These are phyloP conservation scores for Amphipyra berbera DNA, from an alignment of 2,888 invertebrate genomes.

Conservation along the genomic window DNA sequence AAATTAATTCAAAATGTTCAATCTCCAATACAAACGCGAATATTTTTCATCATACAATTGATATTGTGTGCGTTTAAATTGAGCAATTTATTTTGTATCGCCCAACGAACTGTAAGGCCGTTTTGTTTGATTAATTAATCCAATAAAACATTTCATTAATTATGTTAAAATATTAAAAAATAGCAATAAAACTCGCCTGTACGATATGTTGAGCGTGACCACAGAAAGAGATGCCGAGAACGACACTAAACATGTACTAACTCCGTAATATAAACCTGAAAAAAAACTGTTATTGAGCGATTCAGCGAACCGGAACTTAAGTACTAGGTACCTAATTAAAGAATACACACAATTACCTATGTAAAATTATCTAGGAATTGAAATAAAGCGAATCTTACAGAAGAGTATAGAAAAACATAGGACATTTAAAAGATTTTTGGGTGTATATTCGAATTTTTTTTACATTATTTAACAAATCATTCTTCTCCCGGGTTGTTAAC, in stretches of 20 bases:
- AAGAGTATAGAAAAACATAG: no score
- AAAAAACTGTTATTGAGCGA: constrained; percentile 49
- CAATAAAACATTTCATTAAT: neutral
- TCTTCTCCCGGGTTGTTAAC: no score
- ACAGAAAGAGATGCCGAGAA: constrained; percentile 95
- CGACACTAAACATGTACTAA: constrained; percentile 94
- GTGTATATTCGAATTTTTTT: no score
- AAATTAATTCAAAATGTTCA: constrained; percentile 33
- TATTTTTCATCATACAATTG: constrained; percentile 47
- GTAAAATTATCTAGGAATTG: no score
- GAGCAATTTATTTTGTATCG: constrained; percentile 48
- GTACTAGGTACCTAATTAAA: no score
- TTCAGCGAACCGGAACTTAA: no score
- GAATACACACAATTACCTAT: no score
- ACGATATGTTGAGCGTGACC: constrained; percentile 95
- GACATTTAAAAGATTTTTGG: no score
- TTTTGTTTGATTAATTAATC: constrained; percentile 35
- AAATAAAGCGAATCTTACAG: neutral
- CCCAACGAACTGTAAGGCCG: constrained; percentile 27
- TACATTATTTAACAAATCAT: no score
- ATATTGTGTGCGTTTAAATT: constrained; percentile 42
- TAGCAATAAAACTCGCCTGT: constrained; percentile 86
- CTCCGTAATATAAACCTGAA: constrained; percentile 95
- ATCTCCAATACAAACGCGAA: constrained; percentile 32
- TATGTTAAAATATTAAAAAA: neutral